Base-by-base conservation (phyloP, 2,113 vertebrate genomes). In the Galemys pyrenaicus region DNA sequence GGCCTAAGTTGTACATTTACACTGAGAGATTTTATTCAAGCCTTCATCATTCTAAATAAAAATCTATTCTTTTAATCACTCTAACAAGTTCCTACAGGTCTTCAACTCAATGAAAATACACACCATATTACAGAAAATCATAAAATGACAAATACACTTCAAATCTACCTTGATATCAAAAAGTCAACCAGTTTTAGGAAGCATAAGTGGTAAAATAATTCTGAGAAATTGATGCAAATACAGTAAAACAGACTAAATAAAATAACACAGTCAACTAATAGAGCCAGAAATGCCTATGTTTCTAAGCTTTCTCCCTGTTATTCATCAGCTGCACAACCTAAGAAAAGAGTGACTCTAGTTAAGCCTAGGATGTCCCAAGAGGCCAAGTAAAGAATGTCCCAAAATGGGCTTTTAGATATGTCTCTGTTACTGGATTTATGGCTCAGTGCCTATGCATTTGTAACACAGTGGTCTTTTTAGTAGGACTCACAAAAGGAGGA, bases 381-480 rank as follows among this genome's bases (percentile, higher is more conserved):
- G 93, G 84, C 82, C 74, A 87, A 93, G 96, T 97, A 96, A 97
- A 97, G 92, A 93, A 95, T 94, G 87, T 89, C 90, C 95, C 70
- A 87, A 97, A 96, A 91, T 74, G 91, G 85, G 62, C 92, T 96
- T 96, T 97, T 91, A 78, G 75, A 87, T 97, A 67, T 12, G 49
- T 95, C 94, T 96, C 94, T 67, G 60, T 95, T 95, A 39, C 92
- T 95, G 94, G 92, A 96, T 96, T 98, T 97, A 97, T 95, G 93
- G 75, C 84, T 95, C 94, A 77, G 74, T 24, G 74, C 44, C 56
- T 94, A 88, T 93, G 94, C 95, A 94, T 97, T 97, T 96, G 96
- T 97, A 94, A 97, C 97, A 97, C 96, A 46, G 96, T 97, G 97
- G 97, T 98, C 96, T 97, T 95, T 96, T 98, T 97, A 97, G 91